Evolutionary conservation across 2,888 invertebrate species (phyloP).

Genomic region (Bruchidius siliquastri): DNA sequence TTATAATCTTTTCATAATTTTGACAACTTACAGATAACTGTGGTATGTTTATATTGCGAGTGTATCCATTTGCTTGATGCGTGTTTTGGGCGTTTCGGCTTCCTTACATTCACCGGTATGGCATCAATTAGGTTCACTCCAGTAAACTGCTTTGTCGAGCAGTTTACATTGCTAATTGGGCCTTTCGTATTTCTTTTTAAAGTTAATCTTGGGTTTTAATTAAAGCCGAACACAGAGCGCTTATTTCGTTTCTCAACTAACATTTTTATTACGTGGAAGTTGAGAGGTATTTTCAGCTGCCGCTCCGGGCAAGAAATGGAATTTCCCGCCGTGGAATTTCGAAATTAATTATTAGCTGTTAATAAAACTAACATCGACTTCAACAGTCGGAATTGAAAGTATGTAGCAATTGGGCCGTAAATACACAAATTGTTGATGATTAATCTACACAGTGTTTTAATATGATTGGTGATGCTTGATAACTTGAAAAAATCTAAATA

Average conservation of each 20-base stretch:
- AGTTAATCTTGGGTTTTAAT: slow-evolving; percentile 19
- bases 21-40: too few relatives aligned
- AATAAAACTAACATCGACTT: neutral
- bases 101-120: neutral
- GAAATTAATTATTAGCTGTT: neutral
- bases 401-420: neutral
- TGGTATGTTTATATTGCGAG: too few relatives aligned
- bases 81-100: neutral
- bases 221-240: slow-evolving; percentile 12
- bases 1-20: too few relatives aligned
- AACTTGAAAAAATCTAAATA: too few relatives aligned
- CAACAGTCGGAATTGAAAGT: neutral
- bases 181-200: slow-evolving; percentile 17
- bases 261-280: slow-evolving; percentile 12
- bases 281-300: neutral
- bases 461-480: too few relatives aligned
- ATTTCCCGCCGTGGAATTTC: neutral
- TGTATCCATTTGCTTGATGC: too few relatives aligned
- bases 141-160: neutral
- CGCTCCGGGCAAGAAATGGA: neutral
- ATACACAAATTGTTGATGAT: neutral
- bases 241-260: slow-evolving; percentile 13
- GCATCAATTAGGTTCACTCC: neutral
- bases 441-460: neutral
- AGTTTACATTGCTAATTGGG: neutral